phyloP scores from a whole-genome alignment of 2,113 vertebrate genomes.

The Ceuthmochares aereus region DNA sequence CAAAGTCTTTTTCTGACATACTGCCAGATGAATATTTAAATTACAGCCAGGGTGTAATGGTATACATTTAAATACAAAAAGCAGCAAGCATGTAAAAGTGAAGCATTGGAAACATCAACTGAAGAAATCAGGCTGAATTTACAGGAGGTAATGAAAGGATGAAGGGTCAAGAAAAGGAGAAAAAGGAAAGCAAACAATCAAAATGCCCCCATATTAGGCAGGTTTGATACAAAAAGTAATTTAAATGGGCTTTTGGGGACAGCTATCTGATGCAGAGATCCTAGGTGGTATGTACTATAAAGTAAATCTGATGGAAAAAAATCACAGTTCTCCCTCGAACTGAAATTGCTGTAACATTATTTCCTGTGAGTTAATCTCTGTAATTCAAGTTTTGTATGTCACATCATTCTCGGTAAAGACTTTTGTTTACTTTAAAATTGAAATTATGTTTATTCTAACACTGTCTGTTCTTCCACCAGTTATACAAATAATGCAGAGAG shows the following conservation, averaged over 20 bases:
- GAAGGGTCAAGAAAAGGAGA: not conserved
- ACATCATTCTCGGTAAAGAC: not conserved
- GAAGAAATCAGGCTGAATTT: not conserved
- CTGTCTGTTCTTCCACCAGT: constrained; percentile 50
- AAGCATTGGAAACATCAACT: not conserved
- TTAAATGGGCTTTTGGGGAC: not conserved
- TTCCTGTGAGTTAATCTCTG: not conserved
- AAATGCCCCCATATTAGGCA: not conserved
- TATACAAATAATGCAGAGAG: constrained; percentile 81
- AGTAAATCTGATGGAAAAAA: not conserved
- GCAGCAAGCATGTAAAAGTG: not conserved
- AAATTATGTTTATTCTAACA: not conserved
- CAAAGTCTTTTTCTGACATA: not conserved
- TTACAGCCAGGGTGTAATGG: not conserved
- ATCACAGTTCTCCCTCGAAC: not conserved
- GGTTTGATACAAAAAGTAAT: not conserved
- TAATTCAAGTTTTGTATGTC: not conserved
- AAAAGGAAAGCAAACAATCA: not conserved
- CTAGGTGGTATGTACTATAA: not conserved
- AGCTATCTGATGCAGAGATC: not conserved
- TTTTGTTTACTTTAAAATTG: not conserved
- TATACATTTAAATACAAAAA: not conserved
- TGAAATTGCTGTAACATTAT: not conserved
- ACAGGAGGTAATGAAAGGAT: not conserved
- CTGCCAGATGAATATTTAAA: not conserved